Conservation (phyloP, 2,113 vertebrate species). For the Otus sunia region DNA sequence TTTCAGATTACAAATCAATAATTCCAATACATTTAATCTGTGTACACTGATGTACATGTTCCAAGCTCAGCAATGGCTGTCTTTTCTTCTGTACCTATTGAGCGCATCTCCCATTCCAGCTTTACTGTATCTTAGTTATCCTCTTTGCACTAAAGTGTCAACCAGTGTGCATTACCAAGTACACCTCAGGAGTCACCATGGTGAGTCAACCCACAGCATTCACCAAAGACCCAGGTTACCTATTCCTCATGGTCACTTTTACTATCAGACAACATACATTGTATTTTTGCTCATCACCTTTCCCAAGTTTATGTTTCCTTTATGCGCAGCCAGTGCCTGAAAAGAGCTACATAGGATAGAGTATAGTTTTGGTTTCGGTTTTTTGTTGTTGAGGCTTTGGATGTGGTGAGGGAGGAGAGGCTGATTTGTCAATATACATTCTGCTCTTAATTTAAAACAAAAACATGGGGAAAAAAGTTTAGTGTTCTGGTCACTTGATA, state of each 20-base stretch:
- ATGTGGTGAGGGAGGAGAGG: too few species aligned
- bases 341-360: neutral
- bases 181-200: neutral
- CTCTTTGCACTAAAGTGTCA: neutral
- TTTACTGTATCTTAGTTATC: neutral
- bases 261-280: neutral
- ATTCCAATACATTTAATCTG: neutral
- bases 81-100: neutral
- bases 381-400: neutral
- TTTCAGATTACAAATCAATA: neutral
- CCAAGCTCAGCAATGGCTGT: rapidly evolving
- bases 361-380: rapidly evolving
- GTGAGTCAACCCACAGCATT: neutral
- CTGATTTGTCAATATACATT: rapidly evolving
- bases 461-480: neutral
- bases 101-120: neutral
- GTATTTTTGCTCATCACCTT: neutral
- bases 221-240: neutral
- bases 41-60: rapidly evolving
- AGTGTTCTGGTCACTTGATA: neutral
- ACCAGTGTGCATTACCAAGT: rapidly evolving
- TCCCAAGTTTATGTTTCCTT: neutral
- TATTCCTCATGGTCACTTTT: neutral
- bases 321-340: neutral
- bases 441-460: neutral